Conservation (phyloP, 2,888 invertebrate genomes). For the Neoitamus cyanurus region DNA sequence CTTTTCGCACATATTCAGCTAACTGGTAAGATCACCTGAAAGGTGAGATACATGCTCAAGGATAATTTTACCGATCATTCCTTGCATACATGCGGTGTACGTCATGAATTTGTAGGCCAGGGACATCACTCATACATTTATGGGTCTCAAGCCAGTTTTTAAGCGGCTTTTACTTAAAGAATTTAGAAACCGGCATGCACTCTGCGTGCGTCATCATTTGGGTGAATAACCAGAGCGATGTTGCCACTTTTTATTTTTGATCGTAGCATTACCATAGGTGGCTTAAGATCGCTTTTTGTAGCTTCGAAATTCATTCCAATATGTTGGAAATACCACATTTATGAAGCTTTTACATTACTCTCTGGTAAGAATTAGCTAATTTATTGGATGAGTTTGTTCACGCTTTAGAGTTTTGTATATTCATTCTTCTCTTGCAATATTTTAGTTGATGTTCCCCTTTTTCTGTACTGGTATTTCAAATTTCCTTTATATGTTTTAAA, state of each 20-base stretch:
- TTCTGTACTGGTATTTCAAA: not conserved
- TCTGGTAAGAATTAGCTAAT: no score
- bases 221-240: constrained; percentile 35
- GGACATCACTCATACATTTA: constrained; percentile 10
- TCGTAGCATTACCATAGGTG: not conserved
- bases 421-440: no score
- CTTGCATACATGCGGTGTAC: not conserved
- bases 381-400: no score
- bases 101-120: constrained; percentile 28
- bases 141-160: not conserved
- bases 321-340: not conserved
- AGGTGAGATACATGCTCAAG: not conserved
- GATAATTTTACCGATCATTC: not conserved
- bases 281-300: not conserved
- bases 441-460: not conserved
- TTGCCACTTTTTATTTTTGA: constrained; percentile 20
- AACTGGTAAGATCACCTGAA: not conserved
- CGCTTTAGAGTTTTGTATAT: no score
- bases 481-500: no score
- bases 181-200: constrained; percentile 13
- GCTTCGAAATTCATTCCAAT: not conserved
- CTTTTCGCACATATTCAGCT: not conserved
- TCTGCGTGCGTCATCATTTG: constrained; percentile 17
- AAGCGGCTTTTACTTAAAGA: constrained; percentile 13
- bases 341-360: not conserved